A percentile compares a stretch with the other conserved stretches of the same genome.
phyloP scores from a whole-genome alignment of 2,113 vertebrate species.

The Acrocephalus kingi region DNA sequence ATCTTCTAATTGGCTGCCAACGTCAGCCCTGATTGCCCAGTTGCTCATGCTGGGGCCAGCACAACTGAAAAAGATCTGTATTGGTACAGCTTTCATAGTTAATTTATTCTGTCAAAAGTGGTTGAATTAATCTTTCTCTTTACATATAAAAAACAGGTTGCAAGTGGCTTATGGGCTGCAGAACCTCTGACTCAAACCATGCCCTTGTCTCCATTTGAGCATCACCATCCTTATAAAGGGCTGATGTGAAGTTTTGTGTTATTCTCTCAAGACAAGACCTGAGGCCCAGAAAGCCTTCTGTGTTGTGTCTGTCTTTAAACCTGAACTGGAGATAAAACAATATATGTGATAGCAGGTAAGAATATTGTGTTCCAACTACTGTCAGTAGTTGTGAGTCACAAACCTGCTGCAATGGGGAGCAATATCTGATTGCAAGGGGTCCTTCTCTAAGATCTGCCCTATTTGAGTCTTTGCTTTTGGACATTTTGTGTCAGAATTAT shows the following conservation, averaged over 20 bases:
- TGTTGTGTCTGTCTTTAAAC: background rate
- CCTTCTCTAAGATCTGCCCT: background rate
- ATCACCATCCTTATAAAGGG: background rate
- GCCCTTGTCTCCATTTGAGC: background rate
- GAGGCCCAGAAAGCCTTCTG: background rate
- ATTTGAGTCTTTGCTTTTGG: background rate
- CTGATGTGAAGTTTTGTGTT: background rate
- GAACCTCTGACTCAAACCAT: background rate
- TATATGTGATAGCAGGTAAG: background rate
- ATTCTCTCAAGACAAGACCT: background rate
- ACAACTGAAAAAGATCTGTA: background rate
- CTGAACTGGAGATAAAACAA: background rate
- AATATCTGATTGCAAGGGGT: background rate
- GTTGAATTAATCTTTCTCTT: background rate
- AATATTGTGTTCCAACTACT: background rate
- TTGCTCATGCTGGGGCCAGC: background rate
- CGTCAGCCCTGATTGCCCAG: background rate
- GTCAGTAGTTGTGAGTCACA: background rate
- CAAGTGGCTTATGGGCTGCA: background rate
- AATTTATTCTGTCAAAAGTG: background rate
- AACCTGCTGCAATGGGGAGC: background rate
- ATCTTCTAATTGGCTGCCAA: background rate
- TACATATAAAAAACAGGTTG: background rate
- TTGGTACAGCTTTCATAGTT: background rate
- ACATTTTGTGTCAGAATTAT: background rate